Evolutionary conservation across 2,888 invertebrate species (phyloP), one percentile per base, ranked within the genome.

Genomic region (Campoletis raptor): DNA sequence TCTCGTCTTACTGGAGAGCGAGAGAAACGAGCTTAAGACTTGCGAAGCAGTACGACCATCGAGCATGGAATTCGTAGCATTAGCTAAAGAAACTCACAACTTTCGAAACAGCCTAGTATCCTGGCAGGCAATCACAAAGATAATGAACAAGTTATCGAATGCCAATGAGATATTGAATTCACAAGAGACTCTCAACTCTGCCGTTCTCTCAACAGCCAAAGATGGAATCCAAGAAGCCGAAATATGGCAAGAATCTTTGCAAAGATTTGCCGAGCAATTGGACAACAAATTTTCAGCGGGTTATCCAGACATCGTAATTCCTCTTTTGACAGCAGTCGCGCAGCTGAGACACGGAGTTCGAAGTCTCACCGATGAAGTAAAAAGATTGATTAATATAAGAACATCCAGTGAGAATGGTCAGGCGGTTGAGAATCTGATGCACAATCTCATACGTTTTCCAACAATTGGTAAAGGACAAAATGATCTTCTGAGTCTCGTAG

Each of bases 251-350:
- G 94, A 95, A 86, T 96, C 96, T 0, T 93, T 95, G 9, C 94
- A 95, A 80, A 95, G 95, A 52, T 96, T 96, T 91, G 95, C 95
- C 64, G 95, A 95, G 73, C 95, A 95, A 90, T 92, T 97, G 40
- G 95, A 96, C 37, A 93, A 91, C 4, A 94, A 93, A 0, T 97
- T 96, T 92, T 94, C 95, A 0, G 95, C 96, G 3, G 96, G 96
- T n/a, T 98, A 98, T 92, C 97, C 97, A 0, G 98, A 98, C 93
- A 95, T 98, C 77, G 95, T 97, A 0, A 95, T 96, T 85, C 98
- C 98, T 0, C 94, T 98, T 24, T 95, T 97, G 73, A 95, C 96
- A 81, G 96, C 97, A 0, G 92, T 97, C 9, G 95, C 96, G 0
- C 96, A 97, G 94, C 95, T 97, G 85, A 94, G 96, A 1, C 96